Percentiles rank a stretch among this genome's conserved stretches.
These are phyloP conservation scores for Corythornis cristatus DNA, from an alignment of 2,113 vertebrate genomes.

Conservation along the genomic window DNA sequence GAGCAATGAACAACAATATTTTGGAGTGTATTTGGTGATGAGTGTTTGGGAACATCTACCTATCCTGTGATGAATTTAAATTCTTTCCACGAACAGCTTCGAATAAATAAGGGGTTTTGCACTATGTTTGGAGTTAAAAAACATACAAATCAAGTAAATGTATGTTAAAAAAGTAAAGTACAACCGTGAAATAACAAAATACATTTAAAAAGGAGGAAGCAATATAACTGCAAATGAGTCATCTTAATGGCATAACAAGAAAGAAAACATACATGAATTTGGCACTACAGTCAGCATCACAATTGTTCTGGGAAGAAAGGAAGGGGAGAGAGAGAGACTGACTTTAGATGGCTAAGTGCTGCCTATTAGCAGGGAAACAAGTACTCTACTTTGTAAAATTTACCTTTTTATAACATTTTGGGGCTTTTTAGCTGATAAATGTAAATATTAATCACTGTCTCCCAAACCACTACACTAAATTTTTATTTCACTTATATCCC, in stretches of 20 bases:
- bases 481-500: conserved; percentile 22
- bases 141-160: neutral
- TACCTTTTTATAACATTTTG: neutral
- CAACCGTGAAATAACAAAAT: neutral
- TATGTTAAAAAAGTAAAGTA: neutral
- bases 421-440: neutral
- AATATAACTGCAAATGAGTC: conserved; percentile 21
- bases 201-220: neutral
- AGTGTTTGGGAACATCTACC: neutral
- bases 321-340: neutral
- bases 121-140: conserved; percentile 33
- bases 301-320: conserved; percentile 9
- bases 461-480: neutral
- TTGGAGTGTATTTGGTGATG: conserved; percentile 8
- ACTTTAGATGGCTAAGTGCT: neutral
- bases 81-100: neutral
- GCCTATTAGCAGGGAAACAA: neutral
- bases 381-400: neutral
- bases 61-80: conserved; percentile 14
- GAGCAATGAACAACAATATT: conserved; percentile 44
- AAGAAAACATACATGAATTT: conserved; percentile 5
- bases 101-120: conserved; percentile 19
- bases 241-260: conserved; percentile 36
- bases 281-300: neutral
- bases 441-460: conserved; percentile 6